phyloP scores from a whole-genome alignment of 2,888 invertebrate species.

The Eumacrocentrus americanus region DNA sequence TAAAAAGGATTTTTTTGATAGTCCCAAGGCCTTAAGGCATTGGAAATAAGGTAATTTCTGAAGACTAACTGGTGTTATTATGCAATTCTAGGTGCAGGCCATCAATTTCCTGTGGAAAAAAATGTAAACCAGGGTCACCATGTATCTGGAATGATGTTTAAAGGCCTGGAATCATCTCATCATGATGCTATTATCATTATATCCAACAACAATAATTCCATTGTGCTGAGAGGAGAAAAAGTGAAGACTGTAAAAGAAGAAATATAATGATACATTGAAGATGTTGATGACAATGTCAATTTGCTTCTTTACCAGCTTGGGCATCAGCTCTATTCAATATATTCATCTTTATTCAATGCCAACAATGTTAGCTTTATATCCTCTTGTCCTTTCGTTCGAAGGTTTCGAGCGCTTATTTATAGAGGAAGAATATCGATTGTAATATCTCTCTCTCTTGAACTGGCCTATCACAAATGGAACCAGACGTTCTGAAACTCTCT shows the following conservation, averaged over 20 bases:
- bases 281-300: neutral
- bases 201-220: slow-evolving; percentile 1
- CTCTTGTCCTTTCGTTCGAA: neutral
- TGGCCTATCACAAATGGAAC: neutral
- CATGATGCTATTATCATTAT: neutral
- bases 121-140: slow-evolving; percentile 9
- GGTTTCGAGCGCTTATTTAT: neutral
- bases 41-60: neutral
- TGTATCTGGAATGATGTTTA: neutral
- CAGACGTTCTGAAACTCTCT: neutral
- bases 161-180: neutral
- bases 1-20: neutral
- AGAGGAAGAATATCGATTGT: slow-evolving; percentile 6
- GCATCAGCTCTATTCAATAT: slow-evolving; percentile 26
- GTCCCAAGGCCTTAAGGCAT: too few relatives aligned
- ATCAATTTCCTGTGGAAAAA: slow-evolving; percentile 9
- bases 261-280: neutral
- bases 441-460: neutral
- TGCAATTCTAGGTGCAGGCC: slow-evolving; percentile 7
- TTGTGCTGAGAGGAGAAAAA: neutral
- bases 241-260: neutral
- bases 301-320: neutral
- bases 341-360: too few relatives aligned
- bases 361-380: neutral
- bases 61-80: slow-evolving; percentile 1